Evolutionary conservation across 1,140 invertebrate genomes (phyloP), one percentile per base, ranked within the genome.

Genomic region (Paracyclopina nana): DNA sequence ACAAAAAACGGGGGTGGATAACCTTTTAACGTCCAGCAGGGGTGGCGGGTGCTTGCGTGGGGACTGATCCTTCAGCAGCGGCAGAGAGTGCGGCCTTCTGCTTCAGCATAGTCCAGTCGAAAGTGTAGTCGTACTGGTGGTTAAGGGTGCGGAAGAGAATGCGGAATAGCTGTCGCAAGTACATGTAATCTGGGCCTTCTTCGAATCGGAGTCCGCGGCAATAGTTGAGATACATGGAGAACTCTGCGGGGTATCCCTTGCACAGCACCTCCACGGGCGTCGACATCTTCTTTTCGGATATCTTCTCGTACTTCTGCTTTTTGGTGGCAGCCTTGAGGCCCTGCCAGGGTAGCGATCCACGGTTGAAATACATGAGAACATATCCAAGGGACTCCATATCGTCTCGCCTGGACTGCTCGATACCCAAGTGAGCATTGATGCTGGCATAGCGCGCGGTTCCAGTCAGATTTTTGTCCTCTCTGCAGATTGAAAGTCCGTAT

Each of bases 161-260:
- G 29, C 73, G 63, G 62, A 77, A 77, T 40, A 77, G 61, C 58
- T 76, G 73, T 26, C 74, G 61, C 44, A 77, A 63, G 60, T 77
- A 77, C 60, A 79, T 77, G 62, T 77, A 77, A 59, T 77, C 74
- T 9, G 75, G 75, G 6, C 69, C 68, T 57, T 77, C 75, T 54
- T 77, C 75, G 61, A 76, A 77, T 34, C 73, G 61, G 27, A 77
- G 61, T 22, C 48, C 48, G 9, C 73, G 66, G 57, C 72, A 74
- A 60, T 77, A 77, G 59, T 76, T 75, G 31, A 77, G 62, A 57
- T 77, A 77, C 73, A 76, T 76, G 28, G 71, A 64, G 65, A 77
- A 77, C 60, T 77, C 75, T 12, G 71, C 69, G 24, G 75, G 75
- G 58, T 70, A 76, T 9, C 72, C 57, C 59, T 71, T 74, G 62